phyloP scores from a whole-genome alignment of 1,140 invertebrate species.

The Anastrepha obliqua region DNA sequence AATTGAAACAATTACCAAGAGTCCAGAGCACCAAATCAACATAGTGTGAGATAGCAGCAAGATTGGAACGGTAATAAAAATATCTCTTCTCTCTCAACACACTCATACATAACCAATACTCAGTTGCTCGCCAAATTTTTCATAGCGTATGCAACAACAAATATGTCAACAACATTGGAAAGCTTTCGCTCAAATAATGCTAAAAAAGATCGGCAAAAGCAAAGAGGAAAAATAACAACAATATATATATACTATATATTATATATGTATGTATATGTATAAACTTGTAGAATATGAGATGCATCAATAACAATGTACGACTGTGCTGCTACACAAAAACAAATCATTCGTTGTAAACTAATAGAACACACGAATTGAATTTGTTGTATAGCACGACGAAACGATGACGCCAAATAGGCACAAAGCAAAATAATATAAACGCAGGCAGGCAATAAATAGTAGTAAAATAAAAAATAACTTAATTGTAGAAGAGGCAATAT shows the following conservation, averaged over 20 bases:
- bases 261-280: not conserved
- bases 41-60: too few species aligned
- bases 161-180: constrained; percentile 47
- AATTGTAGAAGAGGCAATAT: not conserved
- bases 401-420: constrained; percentile 9
- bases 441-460: not conserved
- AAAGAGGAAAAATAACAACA: not conserved
- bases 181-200: constrained; percentile 48
- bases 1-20: not conserved
- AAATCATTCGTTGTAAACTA: not conserved
- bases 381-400: constrained; percentile 23
- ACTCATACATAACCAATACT: not conserved
- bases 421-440: not conserved
- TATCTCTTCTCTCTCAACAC: not conserved
- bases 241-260: not conserved
- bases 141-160: not conserved
- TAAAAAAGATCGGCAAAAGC: not conserved
- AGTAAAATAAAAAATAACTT: constrained; percentile 5
- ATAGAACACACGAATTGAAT: not conserved
- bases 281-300: not conserved
- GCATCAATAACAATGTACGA: not conserved
- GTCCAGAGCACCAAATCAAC: not conserved
- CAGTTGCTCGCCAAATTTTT: not conserved
- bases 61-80: too few species aligned
- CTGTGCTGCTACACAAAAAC: not conserved